Evolutionary conservation across 2,113 vertebrate genomes (phyloP), one percentile per base, ranked within the genome.

Genomic region (Spermophilus dauricus): DNA sequence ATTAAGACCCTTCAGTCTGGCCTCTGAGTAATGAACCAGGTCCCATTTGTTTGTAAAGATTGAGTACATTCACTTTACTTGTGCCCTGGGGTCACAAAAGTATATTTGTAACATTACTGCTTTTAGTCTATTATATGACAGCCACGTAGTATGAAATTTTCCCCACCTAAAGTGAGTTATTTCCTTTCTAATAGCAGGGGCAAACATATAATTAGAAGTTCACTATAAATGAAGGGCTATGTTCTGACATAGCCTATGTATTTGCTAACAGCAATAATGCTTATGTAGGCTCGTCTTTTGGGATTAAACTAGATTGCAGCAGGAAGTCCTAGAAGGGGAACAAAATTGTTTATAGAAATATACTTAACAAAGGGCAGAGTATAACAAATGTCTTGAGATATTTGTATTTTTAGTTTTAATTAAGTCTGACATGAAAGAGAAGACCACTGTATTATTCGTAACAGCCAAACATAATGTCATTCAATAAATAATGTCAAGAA

Each of bases 171-270:
- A 76, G 76, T 92, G 78, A 95, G 82, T 94, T 94, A 97, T 89
- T 95, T 97, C 88, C 75, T 96, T 97, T 89, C 82, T 97, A 97
- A 93, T 67, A 95, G 75, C 65, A 96, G 81, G 63, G 67, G 56
- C 70, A 97, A 97, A 87, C 82, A 95, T 96, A 53, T 94, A 97
- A 97, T 97, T 97, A 97, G 58, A 91, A 89, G 86, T 94, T 89
- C 85, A 93, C 73, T 91, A 76, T 95, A 97, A 97, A 96, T 11
- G 37, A 90, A 93, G n/a, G 48, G 78, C 78, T 95, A 91, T 89
- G 95, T 93, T 91, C 91, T 95, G 70, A 91, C 97, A 97, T 0
- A 96, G 84, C 63, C 69, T 72, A 84, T 11, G 32, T 85, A 96
- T 91, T 89, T 97, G 83, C 80, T 96, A 94, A 91, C 4, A 97